Evolutionary conservation across 2,113 vertebrate species (phyloP).

Genomic region (Halcyon malimbica): DNA sequence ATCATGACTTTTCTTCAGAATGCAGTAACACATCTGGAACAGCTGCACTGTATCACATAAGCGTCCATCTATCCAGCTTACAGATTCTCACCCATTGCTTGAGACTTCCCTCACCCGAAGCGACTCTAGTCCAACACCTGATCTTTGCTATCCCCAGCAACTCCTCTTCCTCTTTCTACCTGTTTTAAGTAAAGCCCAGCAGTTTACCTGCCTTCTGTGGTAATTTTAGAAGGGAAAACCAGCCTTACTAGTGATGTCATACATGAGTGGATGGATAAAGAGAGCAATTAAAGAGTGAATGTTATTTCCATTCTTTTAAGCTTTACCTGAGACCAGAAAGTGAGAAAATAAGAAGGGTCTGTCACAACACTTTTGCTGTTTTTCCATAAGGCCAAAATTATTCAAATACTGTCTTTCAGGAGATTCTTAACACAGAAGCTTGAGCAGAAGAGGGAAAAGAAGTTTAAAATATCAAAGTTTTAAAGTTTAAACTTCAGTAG

Average conservation of each 20-base stretch:
- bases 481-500: background rate
- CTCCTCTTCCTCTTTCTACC: background rate
- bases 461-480: too few relatives aligned
- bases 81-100: background rate
- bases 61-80: background rate
- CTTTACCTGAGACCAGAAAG: background rate
- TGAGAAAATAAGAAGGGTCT: background rate
- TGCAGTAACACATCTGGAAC: background rate
- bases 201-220: background rate
- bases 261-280: rapidly evolving
- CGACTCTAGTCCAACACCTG: background rate
- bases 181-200: background rate
- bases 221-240: background rate
- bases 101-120: background rate
- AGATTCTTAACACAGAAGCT: background rate
- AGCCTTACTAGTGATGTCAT: background rate
- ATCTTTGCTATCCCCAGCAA: background rate
- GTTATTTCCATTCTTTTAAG: background rate
- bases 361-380: background rate
- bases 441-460: background rate
- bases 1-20: background rate
- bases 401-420: background rate
- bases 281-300: too few relatives aligned
- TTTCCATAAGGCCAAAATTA: background rate
- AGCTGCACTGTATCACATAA: background rate